These are phyloP conservation scores for Steinernema khuongi DNA, from an alignment of 1,140 invertebrate species.

Conservation along the genomic window DNA sequence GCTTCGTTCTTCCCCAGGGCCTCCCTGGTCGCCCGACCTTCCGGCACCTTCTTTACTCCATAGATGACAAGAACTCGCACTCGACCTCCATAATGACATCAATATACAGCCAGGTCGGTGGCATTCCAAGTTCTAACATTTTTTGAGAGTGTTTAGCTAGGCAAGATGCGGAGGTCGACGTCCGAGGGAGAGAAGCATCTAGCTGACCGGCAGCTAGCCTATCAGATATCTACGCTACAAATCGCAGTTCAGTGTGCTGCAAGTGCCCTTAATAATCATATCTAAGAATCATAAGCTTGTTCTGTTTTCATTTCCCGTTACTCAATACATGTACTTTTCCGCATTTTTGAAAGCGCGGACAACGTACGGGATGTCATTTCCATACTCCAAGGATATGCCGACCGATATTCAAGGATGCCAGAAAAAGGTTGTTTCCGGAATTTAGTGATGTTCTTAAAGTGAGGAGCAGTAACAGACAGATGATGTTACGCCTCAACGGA, in stretches of 20 bases:
- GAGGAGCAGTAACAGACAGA: no score
- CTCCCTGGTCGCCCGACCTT: slow-evolving; percentile 20
- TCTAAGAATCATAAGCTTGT: background rate
- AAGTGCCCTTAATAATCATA: background rate
- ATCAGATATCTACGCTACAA: background rate
- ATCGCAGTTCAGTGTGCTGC: background rate
- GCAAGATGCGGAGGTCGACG: background rate
- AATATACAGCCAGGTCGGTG: background rate
- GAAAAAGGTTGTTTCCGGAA: no score
- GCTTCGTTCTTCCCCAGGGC: slow-evolving; percentile 47
- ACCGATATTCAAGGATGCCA: no score
- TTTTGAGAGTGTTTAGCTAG: background rate
- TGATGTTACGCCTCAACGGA: no score
- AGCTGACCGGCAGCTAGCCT: background rate
- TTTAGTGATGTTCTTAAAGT: no score
- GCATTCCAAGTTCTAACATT: background rate
- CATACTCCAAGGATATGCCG: no score
- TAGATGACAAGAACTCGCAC: slow-evolving; percentile 40
- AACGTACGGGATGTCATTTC: no score
- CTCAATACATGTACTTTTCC: background rate
- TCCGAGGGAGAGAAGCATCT: background rate
- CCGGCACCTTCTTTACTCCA: slow-evolving; percentile 50
- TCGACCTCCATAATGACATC: slow-evolving; percentile 38
- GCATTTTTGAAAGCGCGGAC: no score
- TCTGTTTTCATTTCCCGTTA: background rate